Evolutionary conservation across 1,140 invertebrate genomes (phyloP).

Genomic region (Lineus longissimus): DNA sequence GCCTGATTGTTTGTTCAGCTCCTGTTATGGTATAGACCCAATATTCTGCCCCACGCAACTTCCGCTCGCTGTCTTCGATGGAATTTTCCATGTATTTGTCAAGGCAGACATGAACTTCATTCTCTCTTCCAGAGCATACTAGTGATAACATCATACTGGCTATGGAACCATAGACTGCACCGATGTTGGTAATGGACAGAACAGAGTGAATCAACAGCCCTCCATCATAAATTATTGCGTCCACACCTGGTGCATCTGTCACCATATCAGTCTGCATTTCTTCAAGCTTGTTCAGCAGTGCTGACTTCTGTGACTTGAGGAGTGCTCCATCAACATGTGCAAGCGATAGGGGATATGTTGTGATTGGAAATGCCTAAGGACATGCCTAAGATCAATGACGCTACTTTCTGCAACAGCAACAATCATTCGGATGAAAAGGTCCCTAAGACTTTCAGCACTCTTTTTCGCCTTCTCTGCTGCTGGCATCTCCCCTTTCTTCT

Average conservation of each 20-base stretch:
- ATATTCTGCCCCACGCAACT: neutral
- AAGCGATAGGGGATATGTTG: conserved; percentile 5
- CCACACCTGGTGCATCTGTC: conserved; percentile 1
- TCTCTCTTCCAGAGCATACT: neutral
- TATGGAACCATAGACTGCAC: conserved; percentile 5
- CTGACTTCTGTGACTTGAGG: conserved; percentile 2
- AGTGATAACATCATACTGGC: neutral
- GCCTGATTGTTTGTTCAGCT: conserved; percentile 3
- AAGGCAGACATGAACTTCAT: conserved; percentile 2
- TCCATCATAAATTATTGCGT: conserved; percentile 12
- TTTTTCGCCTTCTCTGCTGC: neutral
- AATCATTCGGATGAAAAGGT: neutral
- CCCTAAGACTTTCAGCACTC: neutral
- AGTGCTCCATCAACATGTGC: conserved; percentile 9
- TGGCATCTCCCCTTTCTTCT: neutral
- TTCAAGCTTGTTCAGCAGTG: conserved; percentile 7
- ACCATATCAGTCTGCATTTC: neutral
- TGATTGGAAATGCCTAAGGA: conserved; percentile 6
- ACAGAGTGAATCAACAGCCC: conserved; percentile 12
- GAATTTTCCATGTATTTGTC: neutral
- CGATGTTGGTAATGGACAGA: neutral
- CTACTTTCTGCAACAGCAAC: neutral
- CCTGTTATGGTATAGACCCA: neutral
- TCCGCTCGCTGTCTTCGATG: conserved; percentile 11
- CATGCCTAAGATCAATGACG: neutral